A percentile compares a stretch with the other conserved stretches of the same genome.
Evolutionary conservation across 2,888 invertebrate species (phyloP).

Genomic region (Tachina grossa): DNA sequence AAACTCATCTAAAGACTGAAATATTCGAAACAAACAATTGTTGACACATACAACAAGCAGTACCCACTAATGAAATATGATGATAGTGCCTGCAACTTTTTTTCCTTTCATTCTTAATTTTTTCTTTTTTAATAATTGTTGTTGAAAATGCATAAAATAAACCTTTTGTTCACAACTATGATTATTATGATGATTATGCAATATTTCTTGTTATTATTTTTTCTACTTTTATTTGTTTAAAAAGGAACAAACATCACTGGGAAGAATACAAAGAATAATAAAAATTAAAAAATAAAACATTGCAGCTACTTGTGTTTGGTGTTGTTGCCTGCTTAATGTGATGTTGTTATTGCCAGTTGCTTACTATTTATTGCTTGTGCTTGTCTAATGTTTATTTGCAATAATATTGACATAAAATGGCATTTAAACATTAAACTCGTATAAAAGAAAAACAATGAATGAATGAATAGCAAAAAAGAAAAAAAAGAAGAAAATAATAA

Average conservation of each 20-base stretch:
- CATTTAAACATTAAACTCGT: slow-evolving; percentile 68
- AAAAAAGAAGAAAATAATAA: slow-evolving; percentile 28
- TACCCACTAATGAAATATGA: slow-evolving; percentile 44
- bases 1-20: slow-evolving; percentile 40
- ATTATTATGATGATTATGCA: slow-evolving; percentile 66
- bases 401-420: slow-evolving; percentile 72
- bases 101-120: neutral
- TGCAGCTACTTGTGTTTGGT: slow-evolving; percentile 56
- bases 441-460: slow-evolving; percentile 29
- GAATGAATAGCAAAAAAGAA: slow-evolving; percentile 42
- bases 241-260: slow-evolving; percentile 29
- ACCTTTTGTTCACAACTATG: slow-evolving; percentile 64
- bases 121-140: slow-evolving; percentile 7
- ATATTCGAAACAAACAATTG: slow-evolving; percentile 52
- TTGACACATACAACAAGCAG: slow-evolving; percentile 62
- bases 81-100: slow-evolving; percentile 41
- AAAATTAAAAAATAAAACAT: slow-evolving; percentile 15
- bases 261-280: slow-evolving; percentile 1
- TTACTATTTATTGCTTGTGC: slow-evolving; percentile 54
- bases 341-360: slow-evolving; percentile 53
- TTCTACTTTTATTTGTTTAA: slow-evolving; percentile 31
- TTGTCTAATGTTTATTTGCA: slow-evolving; percentile 71
- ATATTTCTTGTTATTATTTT: slow-evolving; percentile 42
- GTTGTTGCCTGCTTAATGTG: slow-evolving; percentile 44
- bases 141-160: slow-evolving; percentile 17